Evolutionary conservation across 2,797 vertebrate genomes (phyloP), one percentile per base, ranked within the genome.

Genomic region (Decapterus maruadsi): DNA sequence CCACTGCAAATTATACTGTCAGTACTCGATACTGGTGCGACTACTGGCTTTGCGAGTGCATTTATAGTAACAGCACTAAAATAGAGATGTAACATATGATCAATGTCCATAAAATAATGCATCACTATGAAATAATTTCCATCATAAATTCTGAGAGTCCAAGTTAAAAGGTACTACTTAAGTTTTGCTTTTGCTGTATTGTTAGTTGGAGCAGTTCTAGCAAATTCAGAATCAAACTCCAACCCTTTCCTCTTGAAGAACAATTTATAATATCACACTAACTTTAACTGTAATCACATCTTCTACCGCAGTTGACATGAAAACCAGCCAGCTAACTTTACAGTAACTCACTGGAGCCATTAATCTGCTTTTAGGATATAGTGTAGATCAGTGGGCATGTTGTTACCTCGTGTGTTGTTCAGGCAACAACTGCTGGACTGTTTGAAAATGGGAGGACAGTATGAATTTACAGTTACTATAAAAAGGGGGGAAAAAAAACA

Each of bases 401-500:
- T 43, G 13, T 43, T 14, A 43, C 13, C 12, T 43, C 13, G 0
- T 43, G 40, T 8, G 17, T 48, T 19, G 14, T 46, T 6, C 16
- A 46, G 6, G 4, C 16, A 46, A 17, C 43, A 46, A 46, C 6
- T 16, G 16, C 43, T 7, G 14, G 43, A 17, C 6, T 36, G 43
- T 12, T 46, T 46, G 7, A 46, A 19, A 42, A 11, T 11, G 19
- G 46, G 46, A 8, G 17, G 48, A 4, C 48, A 50, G 9, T 51
- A 4, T 51, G 10, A 50, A 20, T 51, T 51, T 22, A 51, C n/a
- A 68, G 13, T 38, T 1, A n/a, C n/a, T n/a, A 14, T 45, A 68
- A 56, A n/a, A 68, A 74, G 65, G 38, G 45, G 8, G 17, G 22
- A 46, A 6, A 56, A 2, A 72, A 60, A 34, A 8, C 46, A 19